phyloP scores from a whole-genome alignment of 2,888 invertebrate species.

The Marasmarcha lunaedactyla region DNA sequence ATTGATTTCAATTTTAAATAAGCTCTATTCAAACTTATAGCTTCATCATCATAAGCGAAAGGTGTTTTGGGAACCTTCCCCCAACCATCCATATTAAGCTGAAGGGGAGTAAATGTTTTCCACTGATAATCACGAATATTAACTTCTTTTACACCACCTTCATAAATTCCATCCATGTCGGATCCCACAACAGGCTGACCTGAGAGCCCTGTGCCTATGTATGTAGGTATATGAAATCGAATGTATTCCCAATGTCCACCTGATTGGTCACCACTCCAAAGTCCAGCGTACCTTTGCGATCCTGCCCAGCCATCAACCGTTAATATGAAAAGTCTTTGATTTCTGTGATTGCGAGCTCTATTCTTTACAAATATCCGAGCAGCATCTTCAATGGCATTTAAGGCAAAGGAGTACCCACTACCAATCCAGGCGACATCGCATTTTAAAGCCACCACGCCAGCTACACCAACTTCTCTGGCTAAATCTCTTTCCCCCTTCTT shows the following conservation, averaged over 20 bases:
- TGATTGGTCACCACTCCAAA: conserved; percentile 57
- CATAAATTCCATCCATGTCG: conserved; percentile 59
- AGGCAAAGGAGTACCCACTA: conserved; percentile 48
- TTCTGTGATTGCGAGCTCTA: conserved; percentile 22
- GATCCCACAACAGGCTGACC: conserved; percentile 52
- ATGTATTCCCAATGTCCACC: conserved; percentile 63
- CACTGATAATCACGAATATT: conserved; percentile 57
- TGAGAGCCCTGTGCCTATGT: conserved; percentile 52
- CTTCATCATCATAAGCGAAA: conserved; percentile 42
- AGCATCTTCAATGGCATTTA: conserved; percentile 48
- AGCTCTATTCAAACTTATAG: conserved; percentile 44
- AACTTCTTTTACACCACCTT: conserved; percentile 36
- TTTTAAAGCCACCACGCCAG: conserved; percentile 49
- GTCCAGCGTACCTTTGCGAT: conserved; percentile 48
- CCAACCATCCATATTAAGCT: conserved; percentile 63
- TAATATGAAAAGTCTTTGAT: conserved; percentile 40
- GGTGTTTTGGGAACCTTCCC: conserved; percentile 46
- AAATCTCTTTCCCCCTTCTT: conserved; percentile 58
- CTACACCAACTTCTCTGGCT: conserved; percentile 38
- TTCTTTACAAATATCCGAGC: conserved; percentile 31
- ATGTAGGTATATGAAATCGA: conserved; percentile 58
- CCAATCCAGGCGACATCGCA: conserved; percentile 63
- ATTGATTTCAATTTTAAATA: conserved; percentile 56
- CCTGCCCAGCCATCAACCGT: conserved; percentile 63
- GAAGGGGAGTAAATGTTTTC: conserved; percentile 57